Evolutionary conservation across 2,113 vertebrate species (phyloP), one percentile per base, ranked within the genome.

Genomic region (Daboia siamensis): DNA sequence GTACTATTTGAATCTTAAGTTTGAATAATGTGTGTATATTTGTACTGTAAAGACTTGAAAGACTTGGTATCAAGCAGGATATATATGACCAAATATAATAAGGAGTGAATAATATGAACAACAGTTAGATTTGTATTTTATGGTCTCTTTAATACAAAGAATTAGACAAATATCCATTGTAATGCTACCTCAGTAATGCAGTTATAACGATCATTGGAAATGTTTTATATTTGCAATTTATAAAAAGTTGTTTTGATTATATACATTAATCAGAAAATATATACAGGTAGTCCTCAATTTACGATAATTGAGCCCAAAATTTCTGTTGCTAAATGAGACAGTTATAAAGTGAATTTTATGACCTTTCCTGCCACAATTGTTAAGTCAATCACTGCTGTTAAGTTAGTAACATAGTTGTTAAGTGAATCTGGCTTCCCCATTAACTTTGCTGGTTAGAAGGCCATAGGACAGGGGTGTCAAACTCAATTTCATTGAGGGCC

Each of bases 41-140:
- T 74, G n/a, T 74, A 44, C 4, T 95, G 33, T 23, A 39, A 87
- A 48, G 93, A 55, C 91, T 95, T 96, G 96, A 92, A 93, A 95
- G 95, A 89, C 74, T 87, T 92, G 61, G 90, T 96, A 93, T 96
- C 86, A 10, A 90, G 56, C 1, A 95, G 87, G 91, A 39, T 17
- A 69, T 90, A 20, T 89, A 91, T 94, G 87, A 64, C 33, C 23
- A 80, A 12, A 44, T 91, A 94, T 94, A 56, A 23, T 69, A 91
- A 95, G 95, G 26, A 92, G 12, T 93, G 86, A 95, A 39, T 92
- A 90, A 89, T 90, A 29, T 13, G 26, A 64, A 85, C 87, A 91
- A 3, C 51, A 51, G 2, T 87, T 95, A 91, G 90, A 93, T 93
- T 87, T 95, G 57, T 64, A 52, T 93, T 94, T 94, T 80, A 90